phyloP scores from a whole-genome alignment of 2,888 invertebrate genomes.

The Ennomos erosarius region DNA sequence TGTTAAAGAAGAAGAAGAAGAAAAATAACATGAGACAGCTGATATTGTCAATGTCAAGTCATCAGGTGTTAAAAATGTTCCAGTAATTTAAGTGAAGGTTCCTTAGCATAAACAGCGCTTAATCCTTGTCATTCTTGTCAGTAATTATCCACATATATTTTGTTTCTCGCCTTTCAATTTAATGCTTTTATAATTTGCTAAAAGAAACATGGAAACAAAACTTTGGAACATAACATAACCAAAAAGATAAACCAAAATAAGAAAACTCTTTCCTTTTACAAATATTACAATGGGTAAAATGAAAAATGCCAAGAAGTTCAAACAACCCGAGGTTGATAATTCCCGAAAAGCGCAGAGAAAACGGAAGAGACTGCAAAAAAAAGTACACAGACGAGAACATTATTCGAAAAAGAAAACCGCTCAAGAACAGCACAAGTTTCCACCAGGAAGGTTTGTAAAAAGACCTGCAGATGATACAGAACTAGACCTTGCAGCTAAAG shows the following conservation, averaged over 20 bases:
- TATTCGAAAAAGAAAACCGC: constrained; percentile 68
- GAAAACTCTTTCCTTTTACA: constrained; percentile 9
- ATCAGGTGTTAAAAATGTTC: too few relatives aligned
- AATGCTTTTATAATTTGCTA: too few relatives aligned
- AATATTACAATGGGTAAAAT: constrained; percentile 9
- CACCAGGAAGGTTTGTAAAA: constrained; percentile 71
- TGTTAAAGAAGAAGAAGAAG: too few relatives aligned
- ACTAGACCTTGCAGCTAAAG: constrained; percentile 49
- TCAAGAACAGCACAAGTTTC: constrained; percentile 44
- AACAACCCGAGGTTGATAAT: constrained; percentile 60
- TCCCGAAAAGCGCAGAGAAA: constrained; percentile 90
- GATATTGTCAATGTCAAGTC: too few relatives aligned
- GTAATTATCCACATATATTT: too few relatives aligned
- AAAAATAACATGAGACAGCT: too few relatives aligned
- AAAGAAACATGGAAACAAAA: too few relatives aligned
- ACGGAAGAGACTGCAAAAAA: constrained; percentile 89
- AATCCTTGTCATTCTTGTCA: too few relatives aligned
- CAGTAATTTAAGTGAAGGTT: too few relatives aligned
- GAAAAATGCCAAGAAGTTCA: constrained; percentile 55
- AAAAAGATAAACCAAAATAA: constrained; percentile 1
- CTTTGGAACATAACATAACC: constrained; percentile 12
- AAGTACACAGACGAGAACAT: constrained; percentile 78
- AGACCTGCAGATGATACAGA: constrained; percentile 56
- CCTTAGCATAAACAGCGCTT: too few relatives aligned
- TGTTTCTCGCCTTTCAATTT: too few relatives aligned